Base-by-base conservation (phyloP, 2,797 vertebrate genomes). In the Bradypus variegatus region DNA sequence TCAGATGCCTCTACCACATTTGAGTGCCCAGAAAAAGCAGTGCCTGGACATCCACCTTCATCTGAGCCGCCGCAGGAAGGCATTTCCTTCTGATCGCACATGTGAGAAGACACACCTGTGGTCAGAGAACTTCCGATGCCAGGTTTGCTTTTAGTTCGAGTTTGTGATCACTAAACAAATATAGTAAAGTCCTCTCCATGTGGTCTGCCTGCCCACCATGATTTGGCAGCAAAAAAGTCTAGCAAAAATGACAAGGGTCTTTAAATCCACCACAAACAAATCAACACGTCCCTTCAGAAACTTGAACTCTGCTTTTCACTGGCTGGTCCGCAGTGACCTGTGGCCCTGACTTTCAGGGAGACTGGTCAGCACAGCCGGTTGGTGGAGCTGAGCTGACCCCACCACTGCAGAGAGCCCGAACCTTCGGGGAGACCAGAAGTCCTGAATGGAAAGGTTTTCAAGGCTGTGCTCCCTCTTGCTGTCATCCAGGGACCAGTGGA, bases 361-460 rank as follows among this genome's bases (percentile, higher is more conserved):
- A 25, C 2, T 13, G 19, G 33, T 23, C 33, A 36, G 31, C 19
- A 27, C 55, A 23, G 75, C 23, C 4, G 58, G 16, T 45, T 31
- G 50, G 21, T 13, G 16, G 2, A 21, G 31, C 53, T 14, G 65
- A 38, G 18, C 1, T 3, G 36, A 15, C 29, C 76, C n/a, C 2
- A 1, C 8, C 25, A 1, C 36, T 3, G 3, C 1, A 1, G 0
- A 4, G 1, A 31, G 38, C n/a, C 14, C 13, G 36, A 70, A 13
- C 80, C 53, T 69, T 48, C 58, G 58, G 53, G 33, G 50, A 72
- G 38, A 25, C 45, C n/a, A 5, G 18, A 27, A 21, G 23, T 3
- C n/a, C 10, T 9, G 5, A 1, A 0, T 6, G 10, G 21, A 23
- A 33, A 45, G 33, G 36, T 23, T 5, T 29, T 25, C 3, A 4